phyloP scores from a whole-genome alignment of 2,113 vertebrate genomes.

The Hymenochirus boettgeri region DNA sequence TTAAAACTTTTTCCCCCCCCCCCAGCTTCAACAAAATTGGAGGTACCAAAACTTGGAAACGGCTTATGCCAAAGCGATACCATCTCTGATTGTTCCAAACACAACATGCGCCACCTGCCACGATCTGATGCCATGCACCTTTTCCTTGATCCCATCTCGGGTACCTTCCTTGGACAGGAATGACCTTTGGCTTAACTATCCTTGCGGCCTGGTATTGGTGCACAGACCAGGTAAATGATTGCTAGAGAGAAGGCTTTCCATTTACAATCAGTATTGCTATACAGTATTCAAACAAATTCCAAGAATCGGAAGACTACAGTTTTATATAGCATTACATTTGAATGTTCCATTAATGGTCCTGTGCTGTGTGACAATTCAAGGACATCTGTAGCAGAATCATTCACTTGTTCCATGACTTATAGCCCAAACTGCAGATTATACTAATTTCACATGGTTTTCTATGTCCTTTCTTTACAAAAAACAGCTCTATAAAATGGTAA shows the following conservation, averaged over 20 bases:
- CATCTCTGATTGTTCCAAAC: conserved; percentile 76
- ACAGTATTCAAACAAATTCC: no score
- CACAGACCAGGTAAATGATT: conserved; percentile 78
- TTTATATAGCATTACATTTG: no score
- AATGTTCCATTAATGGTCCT: no score
- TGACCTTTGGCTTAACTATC: conserved; percentile 86
- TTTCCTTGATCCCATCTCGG: conserved; percentile 74
- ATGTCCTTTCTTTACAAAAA: no score
- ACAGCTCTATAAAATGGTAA: no score
- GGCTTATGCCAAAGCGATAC: conserved; percentile 70
- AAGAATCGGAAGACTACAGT: no score
- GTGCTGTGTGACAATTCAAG: no score
- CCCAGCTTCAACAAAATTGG: conserved; percentile 78
- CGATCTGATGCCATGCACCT: conserved; percentile 84
- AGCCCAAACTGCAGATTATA: no score
- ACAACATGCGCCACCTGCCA: conserved; percentile 86
- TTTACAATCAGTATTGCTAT: neutral
- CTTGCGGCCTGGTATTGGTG: conserved; percentile 91
- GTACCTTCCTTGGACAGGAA: conserved; percentile 89
- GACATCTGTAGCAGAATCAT: no score
- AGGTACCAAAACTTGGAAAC: conserved; percentile 77
- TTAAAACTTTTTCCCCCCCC: neutral
- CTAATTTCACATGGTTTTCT: no score
- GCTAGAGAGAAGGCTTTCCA: neutral
- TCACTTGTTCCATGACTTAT: no score